Conservation (phyloP, 2,113 vertebrate genomes). For the Callocephalon fimbriatum region DNA sequence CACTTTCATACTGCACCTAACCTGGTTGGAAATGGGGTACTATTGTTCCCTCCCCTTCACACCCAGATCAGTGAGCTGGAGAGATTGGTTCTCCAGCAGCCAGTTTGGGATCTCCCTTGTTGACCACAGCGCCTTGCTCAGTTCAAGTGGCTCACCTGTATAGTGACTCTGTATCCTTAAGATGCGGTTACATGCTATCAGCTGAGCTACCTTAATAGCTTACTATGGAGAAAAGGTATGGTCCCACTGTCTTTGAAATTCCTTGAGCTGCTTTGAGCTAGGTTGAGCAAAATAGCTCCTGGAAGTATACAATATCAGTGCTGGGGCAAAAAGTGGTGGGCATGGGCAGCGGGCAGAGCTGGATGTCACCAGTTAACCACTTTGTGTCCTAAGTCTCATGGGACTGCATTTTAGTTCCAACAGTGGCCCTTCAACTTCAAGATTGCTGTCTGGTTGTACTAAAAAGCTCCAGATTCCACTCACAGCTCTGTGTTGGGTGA, state of each 20-base stretch:
- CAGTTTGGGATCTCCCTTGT: not conserved
- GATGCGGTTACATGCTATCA: not conserved
- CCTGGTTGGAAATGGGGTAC: not conserved
- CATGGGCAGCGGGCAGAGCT: not conserved
- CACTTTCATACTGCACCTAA: not conserved
- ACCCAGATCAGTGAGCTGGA: not conserved
- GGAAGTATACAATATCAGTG: not conserved
- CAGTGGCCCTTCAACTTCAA: not conserved
- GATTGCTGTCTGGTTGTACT: not conserved
- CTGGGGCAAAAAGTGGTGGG: not conserved
- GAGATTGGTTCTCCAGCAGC: not conserved
- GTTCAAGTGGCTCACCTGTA: not conserved
- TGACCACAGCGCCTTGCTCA: not conserved
- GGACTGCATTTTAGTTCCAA: not conserved
- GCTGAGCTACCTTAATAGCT: not conserved
- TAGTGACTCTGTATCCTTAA: not conserved
- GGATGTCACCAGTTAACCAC: not conserved
- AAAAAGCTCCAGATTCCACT: not conserved
- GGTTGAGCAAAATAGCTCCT: not conserved
- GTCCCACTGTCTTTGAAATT: not conserved
- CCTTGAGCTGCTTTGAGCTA: not conserved
- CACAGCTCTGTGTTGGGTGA: not conserved
- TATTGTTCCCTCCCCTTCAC: not conserved
- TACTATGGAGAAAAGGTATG: not conserved
- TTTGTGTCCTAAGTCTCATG: not conserved